Percentiles rank a stretch among this genome's conserved stretches.
phyloP scores from a whole-genome alignment of 1,140 invertebrate species.

The Sitobion miscanthi region DNA sequence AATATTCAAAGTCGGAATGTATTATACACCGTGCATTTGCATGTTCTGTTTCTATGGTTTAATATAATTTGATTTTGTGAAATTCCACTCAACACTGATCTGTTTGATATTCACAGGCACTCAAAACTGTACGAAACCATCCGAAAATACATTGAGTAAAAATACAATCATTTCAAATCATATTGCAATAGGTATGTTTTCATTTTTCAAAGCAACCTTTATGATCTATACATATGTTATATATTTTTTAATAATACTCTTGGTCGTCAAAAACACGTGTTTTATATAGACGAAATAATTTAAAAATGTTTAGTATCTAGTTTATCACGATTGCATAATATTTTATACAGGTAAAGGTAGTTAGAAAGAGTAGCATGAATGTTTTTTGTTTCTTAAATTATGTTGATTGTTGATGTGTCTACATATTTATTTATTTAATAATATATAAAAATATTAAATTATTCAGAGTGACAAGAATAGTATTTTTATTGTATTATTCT shows the following conservation, averaged over 20 bases:
- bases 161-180: background rate
- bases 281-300: background rate
- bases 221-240: background rate
- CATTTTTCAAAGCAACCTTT: background rate
- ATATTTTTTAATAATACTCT: background rate
- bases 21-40: background rate
- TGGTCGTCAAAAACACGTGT: background rate
- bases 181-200: background rate
- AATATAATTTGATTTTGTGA: slow-evolving; percentile 24
- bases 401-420: background rate
- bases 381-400: background rate
- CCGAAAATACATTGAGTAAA: background rate
- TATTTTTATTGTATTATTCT: too few species aligned
- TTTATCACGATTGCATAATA: too few species aligned
- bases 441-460: too few species aligned
- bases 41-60: background rate
- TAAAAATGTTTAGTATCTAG: background rate
- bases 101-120: background rate
- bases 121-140: background rate
- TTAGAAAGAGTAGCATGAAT: background rate
- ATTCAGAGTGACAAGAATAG: too few species aligned
- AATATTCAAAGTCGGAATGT: slow-evolving; percentile 5
- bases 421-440: too few species aligned
- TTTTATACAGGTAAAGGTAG: background rate
- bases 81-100: background rate